phyloP scores from a whole-genome alignment of 2,888 invertebrate species.

The Boloria euphrosyne region DNA sequence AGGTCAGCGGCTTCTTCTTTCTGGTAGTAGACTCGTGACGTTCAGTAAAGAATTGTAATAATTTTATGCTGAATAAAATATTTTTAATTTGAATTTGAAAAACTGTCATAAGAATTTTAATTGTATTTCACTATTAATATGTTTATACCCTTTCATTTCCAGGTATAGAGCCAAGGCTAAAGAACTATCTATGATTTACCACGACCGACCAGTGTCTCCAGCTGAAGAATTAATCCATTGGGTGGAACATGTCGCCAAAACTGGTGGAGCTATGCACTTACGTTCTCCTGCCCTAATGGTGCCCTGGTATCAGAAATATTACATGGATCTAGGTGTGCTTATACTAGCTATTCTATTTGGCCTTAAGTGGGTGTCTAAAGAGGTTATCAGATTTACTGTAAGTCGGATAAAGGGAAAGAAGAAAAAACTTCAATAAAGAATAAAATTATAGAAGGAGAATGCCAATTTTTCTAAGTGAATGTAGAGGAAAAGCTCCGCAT shows the following conservation, averaged over 20 bases:
- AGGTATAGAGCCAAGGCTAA: constrained; percentile 45
- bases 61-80: too few species aligned
- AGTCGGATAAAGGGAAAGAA: not conserved
- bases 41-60: too few species aligned
- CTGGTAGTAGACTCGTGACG: too few species aligned
- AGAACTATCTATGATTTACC: constrained; percentile 54
- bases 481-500: too few species aligned
- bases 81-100: too few species aligned
- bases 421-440: not conserved
- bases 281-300: constrained; percentile 54
- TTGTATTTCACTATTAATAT: not conserved
- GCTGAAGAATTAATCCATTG: constrained; percentile 53
- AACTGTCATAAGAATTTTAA: not conserved
- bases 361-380: not conserved
- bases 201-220: constrained; percentile 53
- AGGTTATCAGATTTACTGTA: not conserved
- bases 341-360: constrained; percentile 1
- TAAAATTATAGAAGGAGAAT: too few species aligned
- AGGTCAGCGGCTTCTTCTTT: too few species aligned
- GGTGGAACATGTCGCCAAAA: constrained; percentile 57
- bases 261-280: constrained; percentile 55
- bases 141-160: constrained; percentile 1
- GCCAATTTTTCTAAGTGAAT: too few species aligned
- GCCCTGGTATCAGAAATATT: constrained; percentile 57
- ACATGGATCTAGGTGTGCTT: constrained; percentile 50